phyloP scores from a whole-genome alignment of 2,797 vertebrate genomes.

The Sebastes minor region DNA sequence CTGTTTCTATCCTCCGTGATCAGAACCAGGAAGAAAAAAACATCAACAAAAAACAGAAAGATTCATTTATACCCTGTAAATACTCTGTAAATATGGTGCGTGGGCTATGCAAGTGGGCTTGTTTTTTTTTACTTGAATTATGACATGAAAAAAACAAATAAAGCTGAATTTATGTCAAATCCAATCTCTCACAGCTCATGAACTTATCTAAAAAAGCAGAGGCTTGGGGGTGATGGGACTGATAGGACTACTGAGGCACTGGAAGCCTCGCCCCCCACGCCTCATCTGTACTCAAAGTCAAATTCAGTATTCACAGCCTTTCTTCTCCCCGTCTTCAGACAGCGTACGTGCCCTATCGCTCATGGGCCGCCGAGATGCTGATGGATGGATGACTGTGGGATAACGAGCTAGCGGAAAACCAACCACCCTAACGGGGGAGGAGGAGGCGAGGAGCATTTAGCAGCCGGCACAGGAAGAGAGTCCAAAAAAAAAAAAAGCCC shows the following conservation, averaged over 20 bases:
- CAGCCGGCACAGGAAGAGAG: slow-evolving; percentile 69
- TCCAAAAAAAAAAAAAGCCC: slow-evolving; percentile 43
- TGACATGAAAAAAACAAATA: slow-evolving; percentile 38
- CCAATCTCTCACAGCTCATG: slow-evolving; percentile 49
- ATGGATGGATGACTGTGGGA: slow-evolving; percentile 80
- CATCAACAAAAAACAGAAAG: slow-evolving; percentile 20
- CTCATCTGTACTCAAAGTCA: slow-evolving; percentile 61
- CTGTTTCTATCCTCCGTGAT: slow-evolving; percentile 51
- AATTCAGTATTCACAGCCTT: slow-evolving; percentile 75
- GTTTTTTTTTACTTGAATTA: slow-evolving; percentile 35
- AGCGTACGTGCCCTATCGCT: slow-evolving; percentile 77
- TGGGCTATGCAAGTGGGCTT: slow-evolving; percentile 28
- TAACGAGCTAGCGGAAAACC: slow-evolving; percentile 79
- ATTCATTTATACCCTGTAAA: slow-evolving; percentile 47
- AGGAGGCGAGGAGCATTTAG: slow-evolving; percentile 61
- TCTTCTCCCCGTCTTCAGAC: slow-evolving; percentile 70
- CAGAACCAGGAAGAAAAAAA: slow-evolving; percentile 39
- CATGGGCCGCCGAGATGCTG: slow-evolving; percentile 71
- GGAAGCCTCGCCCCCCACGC: slow-evolving; percentile 46
- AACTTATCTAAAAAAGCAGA: slow-evolving; percentile 63
- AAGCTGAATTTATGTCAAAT: slow-evolving; percentile 46
- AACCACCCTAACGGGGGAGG: slow-evolving; percentile 65
- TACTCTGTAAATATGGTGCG: slow-evolving; percentile 10
- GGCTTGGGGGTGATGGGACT: slow-evolving; percentile 44
- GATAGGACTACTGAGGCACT: slow-evolving; percentile 48